phyloP scores from a whole-genome alignment of 92 coral and sea anemone species.

The Porites cylindrica region DNA sequence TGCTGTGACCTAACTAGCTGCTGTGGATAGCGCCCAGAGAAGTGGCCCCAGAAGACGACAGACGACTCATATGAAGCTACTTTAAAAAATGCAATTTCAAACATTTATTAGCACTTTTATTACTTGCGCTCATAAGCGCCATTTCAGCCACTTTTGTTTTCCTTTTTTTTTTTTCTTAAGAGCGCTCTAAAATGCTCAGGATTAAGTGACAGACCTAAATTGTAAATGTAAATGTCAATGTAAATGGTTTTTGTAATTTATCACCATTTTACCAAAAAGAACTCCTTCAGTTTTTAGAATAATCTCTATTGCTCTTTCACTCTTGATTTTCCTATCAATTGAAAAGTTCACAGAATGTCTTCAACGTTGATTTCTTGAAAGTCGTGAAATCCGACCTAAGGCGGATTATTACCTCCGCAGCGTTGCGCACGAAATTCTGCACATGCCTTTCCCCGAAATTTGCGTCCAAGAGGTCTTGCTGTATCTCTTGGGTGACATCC shows the following conservation, averaged over 20 bases:
- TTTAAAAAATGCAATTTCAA: too few species aligned
- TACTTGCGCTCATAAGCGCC: too few species aligned
- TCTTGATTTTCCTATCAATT: slow-evolving; percentile 35
- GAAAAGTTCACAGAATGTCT: slow-evolving; percentile 31
- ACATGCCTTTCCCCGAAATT: slow-evolving; percentile 48
- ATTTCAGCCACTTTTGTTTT: too few species aligned
- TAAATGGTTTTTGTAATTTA: slow-evolving; percentile 43
- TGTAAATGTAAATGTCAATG: too few species aligned
- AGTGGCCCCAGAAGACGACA: slow-evolving; percentile 63
- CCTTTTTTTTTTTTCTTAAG: too few species aligned
- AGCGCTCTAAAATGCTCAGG: too few species aligned
- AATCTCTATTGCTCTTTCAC: slow-evolving; percentile 26
- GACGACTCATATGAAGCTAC: slow-evolving; percentile 50
- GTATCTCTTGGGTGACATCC: slow-evolving; percentile 52
- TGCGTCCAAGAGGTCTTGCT: slow-evolving; percentile 47
- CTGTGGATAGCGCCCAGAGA: slow-evolving; percentile 54
- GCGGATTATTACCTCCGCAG: slow-evolving; percentile 37
- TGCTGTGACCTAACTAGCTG: slow-evolving; percentile 29
- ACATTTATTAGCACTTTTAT: too few species aligned
- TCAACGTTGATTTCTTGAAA: slow-evolving; percentile 30
- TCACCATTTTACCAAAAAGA: slow-evolving; percentile 42
- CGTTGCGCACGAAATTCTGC: slow-evolving; percentile 48
- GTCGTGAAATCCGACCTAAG: slow-evolving; percentile 46
- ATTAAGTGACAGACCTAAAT: too few species aligned
- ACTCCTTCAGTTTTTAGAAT: slow-evolving; percentile 58